Conservation (phyloP, 2,888 invertebrate species). For the Salpingus planirostris region DNA sequence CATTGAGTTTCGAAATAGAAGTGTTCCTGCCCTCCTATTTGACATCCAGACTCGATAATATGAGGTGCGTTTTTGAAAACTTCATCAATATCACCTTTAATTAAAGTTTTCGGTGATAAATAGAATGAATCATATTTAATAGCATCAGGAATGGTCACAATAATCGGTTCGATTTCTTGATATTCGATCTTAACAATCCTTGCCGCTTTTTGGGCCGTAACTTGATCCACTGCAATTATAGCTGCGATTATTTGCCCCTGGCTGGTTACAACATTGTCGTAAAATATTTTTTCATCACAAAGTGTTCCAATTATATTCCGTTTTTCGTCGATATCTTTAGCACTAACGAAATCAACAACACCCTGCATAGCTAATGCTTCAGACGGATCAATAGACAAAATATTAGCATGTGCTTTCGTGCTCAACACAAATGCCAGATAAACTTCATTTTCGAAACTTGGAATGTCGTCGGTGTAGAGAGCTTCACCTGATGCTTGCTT, state of each 20-base stretch:
- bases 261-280: constrained; percentile 62
- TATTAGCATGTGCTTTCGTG: constrained; percentile 71
- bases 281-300: constrained; percentile 78
- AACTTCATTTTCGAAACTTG: constrained; percentile 64
- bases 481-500: constrained; percentile 93
- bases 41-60: constrained; percentile 67
- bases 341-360: constrained; percentile 72
- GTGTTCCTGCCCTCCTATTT: constrained; percentile 90
- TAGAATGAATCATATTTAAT: constrained; percentile 67
- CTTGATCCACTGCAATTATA: constrained; percentile 68
- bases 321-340: constrained; percentile 63
- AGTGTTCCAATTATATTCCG: constrained; percentile 63
- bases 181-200: constrained; percentile 68
- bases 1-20: constrained; percentile 90
- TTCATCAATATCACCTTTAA: constrained; percentile 57
- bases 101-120: constrained; percentile 46
- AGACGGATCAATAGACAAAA: constrained; percentile 63
- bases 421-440: constrained; percentile 75
- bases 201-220: constrained; percentile 74
- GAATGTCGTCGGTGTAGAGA: constrained; percentile 84
- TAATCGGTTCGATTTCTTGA: constrained; percentile 68
- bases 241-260: constrained; percentile 70
- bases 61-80: constrained; percentile 61
- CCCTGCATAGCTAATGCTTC: constrained; percentile 68
- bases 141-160: constrained; percentile 84